Evolutionary conservation across 23 tunicate species (phyloP).

Genomic region (Botrylloides violaceus): DNA sequence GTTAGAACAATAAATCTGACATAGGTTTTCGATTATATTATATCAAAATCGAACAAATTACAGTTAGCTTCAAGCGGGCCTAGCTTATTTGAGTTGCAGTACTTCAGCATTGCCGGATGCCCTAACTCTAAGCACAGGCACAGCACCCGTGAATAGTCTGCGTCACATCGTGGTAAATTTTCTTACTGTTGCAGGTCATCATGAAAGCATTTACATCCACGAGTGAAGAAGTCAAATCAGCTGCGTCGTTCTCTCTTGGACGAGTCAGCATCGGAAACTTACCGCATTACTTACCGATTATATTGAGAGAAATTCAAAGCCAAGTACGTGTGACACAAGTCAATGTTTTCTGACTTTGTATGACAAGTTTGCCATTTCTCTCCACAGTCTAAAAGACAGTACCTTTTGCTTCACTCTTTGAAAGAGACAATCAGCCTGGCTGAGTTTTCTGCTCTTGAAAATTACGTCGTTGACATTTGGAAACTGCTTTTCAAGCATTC

Average conservation of each 20-base stretch:
- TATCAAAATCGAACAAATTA: no score
- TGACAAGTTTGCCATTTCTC: neutral
- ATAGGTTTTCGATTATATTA: no score
- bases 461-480: conserved; percentile 78
- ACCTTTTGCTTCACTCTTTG: conserved; percentile 73
- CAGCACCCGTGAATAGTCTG: no score
- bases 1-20: no score
- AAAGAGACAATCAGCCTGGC: conserved; percentile 77
- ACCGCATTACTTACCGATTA: conserved; percentile 70
- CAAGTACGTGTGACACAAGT: conserved; percentile 23
- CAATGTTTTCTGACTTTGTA: neutral
- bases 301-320: conserved; percentile 54
- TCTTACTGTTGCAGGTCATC: conserved; percentile 38
- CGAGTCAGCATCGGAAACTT: conserved; percentile 87
- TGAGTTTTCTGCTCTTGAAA: conserved; percentile 38
- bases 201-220: conserved; percentile 65
- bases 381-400: conserved; percentile 43
- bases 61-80: no score
- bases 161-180: no score
- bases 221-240: conserved; percentile 90
- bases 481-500: conserved; percentile 56
- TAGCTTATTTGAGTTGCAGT: no score
- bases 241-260: conserved; percentile 92
- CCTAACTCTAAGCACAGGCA: no score
- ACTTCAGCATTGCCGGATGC: no score